Evolutionary conservation across 2,888 invertebrate genomes (phyloP), one percentile per base, ranked within the genome.

Genomic region (Craniophora ligustri): DNA sequence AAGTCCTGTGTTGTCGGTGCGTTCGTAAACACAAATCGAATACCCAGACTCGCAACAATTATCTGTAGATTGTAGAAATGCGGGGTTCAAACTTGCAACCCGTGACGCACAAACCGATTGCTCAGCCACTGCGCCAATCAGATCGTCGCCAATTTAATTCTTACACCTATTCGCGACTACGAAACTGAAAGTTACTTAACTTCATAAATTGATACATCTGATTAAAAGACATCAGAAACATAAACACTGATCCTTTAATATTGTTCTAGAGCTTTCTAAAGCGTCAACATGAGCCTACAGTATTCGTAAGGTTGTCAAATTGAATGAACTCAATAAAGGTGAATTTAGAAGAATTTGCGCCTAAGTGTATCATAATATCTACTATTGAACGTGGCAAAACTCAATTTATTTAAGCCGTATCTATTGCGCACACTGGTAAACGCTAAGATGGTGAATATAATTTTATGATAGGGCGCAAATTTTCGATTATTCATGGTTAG

Each of bases 251-350:
- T 8, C 1, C n/a, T 3, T 26, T 26, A 4, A 4, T n/a, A 3
- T 26, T n/a, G 4, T 26, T 26, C 26, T 26, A n/a, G n/a, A 26
- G 26, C n/a, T 26, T n/a, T 26, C n/a, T n/a, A n/a, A 26, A n/a
- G n/a, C 23, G 3, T 23, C 26, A n/a, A 10, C n/a, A 1, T 23
- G 23, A 10, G 3, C 3, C 26, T n/a, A 10, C 26, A 26, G 10
- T n/a, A 10, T 10, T 26, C 30, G 8, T 11, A 34, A 23, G 11
- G 16, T 18, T 38, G 19, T 14, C 28, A 72, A 78, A 78, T 76
- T 71, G 74, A 73, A 75, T 76, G 66, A 72, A 53, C 48, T 60
- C 53, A 59, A 74, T 78, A 76, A 76, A 76, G 54, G 38, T 49
- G 54, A 54, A 38, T 47, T 47, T 53, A 23, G 35, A 26, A 72